phyloP scores from a whole-genome alignment of 2,888 invertebrate species.

The Melanostoma scalare region DNA sequence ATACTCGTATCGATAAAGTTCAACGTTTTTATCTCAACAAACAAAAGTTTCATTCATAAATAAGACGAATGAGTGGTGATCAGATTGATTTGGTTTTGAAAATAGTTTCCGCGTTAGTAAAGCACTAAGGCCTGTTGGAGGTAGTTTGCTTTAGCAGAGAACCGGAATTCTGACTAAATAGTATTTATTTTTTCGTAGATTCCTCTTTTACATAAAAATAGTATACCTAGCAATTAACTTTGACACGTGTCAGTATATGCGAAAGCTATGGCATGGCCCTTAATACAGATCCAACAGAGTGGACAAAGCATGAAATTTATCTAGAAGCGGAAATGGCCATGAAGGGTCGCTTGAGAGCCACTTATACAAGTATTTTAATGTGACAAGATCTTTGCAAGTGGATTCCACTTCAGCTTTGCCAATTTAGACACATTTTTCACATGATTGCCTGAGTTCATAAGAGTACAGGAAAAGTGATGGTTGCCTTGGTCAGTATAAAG shows the following conservation, averaged over 20 bases:
- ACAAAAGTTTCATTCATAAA: slow-evolving; percentile 30
- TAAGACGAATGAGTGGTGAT: slow-evolving; percentile 21
- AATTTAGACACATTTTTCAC: too few species aligned
- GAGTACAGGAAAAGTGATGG: too few species aligned
- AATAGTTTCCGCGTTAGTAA: slow-evolving; percentile 33
- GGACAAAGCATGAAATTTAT: not conserved
- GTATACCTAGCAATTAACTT: too few species aligned
- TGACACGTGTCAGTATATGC: too few species aligned
- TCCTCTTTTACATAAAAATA: too few species aligned
- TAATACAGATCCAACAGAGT: too few species aligned
- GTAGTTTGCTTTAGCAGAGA: too few species aligned
- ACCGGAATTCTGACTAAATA: slow-evolving; percentile 13
- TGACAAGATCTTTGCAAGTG: not conserved
- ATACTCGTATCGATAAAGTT: slow-evolving; percentile 36
- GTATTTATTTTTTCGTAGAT: slow-evolving; percentile 7
- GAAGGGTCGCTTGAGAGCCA: slow-evolving; percentile 1
- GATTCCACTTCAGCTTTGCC: not conserved
- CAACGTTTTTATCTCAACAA: slow-evolving; percentile 18
- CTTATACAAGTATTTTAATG: not conserved
- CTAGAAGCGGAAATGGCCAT: not conserved
- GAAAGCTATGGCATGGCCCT: too few species aligned
- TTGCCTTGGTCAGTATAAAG: too few species aligned
- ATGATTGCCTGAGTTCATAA: too few species aligned
- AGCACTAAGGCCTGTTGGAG: too few species aligned
- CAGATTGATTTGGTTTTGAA: not conserved